Conservation (phyloP, 2,888 invertebrate species). For the Dromius quadrimaculatus region DNA sequence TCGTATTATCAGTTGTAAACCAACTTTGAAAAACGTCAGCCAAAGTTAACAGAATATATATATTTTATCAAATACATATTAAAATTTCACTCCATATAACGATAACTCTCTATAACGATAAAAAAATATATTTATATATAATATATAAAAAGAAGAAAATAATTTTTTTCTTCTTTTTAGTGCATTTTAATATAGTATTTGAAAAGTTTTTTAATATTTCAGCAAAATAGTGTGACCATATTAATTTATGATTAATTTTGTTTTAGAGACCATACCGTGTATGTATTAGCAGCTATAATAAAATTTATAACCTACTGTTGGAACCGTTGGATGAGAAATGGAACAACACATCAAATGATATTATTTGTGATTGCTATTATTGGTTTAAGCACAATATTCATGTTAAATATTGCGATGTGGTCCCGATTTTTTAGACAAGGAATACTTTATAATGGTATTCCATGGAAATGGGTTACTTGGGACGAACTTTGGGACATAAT, state of each 20-base stretch:
- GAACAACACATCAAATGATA: slow-evolving; percentile 61
- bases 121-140: no score
- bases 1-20: no score
- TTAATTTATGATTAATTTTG: slow-evolving; percentile 1
- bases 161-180: no score
- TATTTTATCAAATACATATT: no score
- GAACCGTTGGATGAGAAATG: slow-evolving; percentile 58
- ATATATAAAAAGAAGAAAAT: no score
- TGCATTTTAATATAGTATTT: no score
- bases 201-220: no score
- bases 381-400: slow-evolving; percentile 61
- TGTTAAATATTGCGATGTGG: slow-evolving; percentile 63
- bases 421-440: slow-evolving; percentile 60
- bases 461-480: slow-evolving; percentile 41
- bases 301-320: slow-evolving; percentile 9
- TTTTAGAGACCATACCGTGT: background rate
- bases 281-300: background rate
- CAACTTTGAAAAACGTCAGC: no score
- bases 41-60: no score
- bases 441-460: slow-evolving; percentile 22
- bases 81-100: no score
- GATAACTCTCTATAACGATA: no score
- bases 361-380: slow-evolving; percentile 63
- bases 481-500: slow-evolving; percentile 31
- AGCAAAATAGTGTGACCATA: no score